phyloP scores from a whole-genome alignment of 2,797 vertebrate species.

The Macropus fuliginosus region DNA sequence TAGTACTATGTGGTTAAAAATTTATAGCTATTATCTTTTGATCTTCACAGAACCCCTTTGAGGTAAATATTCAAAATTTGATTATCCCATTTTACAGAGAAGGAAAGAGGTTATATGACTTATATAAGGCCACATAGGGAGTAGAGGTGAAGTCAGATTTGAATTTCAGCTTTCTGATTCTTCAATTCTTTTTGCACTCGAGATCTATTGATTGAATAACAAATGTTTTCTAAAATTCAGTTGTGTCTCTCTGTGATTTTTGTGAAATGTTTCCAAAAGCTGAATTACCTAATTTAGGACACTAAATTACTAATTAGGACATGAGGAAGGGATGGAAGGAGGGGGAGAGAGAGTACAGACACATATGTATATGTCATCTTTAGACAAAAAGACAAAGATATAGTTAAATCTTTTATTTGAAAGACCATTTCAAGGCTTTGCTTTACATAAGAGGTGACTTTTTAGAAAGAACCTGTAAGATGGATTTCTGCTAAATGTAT shows the following conservation, averaged over 20 bases:
- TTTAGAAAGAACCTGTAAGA: not conserved
- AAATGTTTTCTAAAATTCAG: not conserved
- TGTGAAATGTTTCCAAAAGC: not conserved
- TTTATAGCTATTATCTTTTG: not conserved
- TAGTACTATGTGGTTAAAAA: not conserved
- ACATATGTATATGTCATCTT: slow-evolving; percentile 12
- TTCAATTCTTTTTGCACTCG: not conserved
- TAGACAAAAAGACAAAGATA: slow-evolving; percentile 36
- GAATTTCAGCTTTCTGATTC: not conserved
- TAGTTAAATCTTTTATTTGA: not conserved
- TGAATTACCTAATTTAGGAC: not conserved
- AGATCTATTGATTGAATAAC: not conserved
- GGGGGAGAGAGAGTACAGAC: no score
- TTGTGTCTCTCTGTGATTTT: not conserved
- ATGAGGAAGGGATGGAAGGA: not conserved
- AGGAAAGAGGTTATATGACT: not conserved
- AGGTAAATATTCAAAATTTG: not conserved
- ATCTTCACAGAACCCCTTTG: not conserved
- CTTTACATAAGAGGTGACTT: not conserved
- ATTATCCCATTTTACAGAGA: not conserved
- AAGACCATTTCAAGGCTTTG: not conserved
- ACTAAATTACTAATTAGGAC: not conserved
- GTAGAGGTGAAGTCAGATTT: not conserved
- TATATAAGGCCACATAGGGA: not conserved
- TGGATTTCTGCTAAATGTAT: slow-evolving; percentile 15